A percentile compares a stretch with the other conserved stretches of the same genome.
These are phyloP conservation scores for Illadopsis cleaveri DNA, from an alignment of 2,113 vertebrate genomes.

Conservation along the genomic window DNA sequence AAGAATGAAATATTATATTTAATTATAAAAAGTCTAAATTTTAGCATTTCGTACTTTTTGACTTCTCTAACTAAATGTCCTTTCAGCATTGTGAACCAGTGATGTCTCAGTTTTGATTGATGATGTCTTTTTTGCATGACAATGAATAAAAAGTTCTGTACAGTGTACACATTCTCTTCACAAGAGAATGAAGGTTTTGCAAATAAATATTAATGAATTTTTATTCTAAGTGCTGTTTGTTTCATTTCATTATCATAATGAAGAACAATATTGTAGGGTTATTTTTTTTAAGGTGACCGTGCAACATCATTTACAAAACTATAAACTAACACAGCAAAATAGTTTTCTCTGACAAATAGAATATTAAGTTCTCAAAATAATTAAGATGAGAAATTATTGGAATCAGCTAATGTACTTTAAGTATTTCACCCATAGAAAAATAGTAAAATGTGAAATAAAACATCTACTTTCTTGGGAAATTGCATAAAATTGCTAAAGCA, in stretches of 20 bases:
- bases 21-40: neutral
- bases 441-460: neutral
- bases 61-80: neutral
- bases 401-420: neutral
- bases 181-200: neutral
- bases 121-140: neutral
- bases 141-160: neutral
- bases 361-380: neutral
- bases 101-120: neutral
- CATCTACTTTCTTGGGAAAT: neutral
- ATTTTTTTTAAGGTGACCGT: neutral
- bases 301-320: neutral
- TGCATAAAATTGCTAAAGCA: neutral
- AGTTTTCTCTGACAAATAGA: neutral
- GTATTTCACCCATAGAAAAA: neutral
- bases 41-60: neutral
- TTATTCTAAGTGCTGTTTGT: neutral
- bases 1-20: neutral
- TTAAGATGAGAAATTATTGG: neutral
- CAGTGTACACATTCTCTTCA: neutral
- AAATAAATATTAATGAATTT: constrained; percentile 40
- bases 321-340: neutral
- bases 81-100: neutral
- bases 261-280: neutral
- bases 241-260: constrained; percentile 16